Conservation (phyloP, 1,140 invertebrate genomes). For the Glossosoma conforme region DNA sequence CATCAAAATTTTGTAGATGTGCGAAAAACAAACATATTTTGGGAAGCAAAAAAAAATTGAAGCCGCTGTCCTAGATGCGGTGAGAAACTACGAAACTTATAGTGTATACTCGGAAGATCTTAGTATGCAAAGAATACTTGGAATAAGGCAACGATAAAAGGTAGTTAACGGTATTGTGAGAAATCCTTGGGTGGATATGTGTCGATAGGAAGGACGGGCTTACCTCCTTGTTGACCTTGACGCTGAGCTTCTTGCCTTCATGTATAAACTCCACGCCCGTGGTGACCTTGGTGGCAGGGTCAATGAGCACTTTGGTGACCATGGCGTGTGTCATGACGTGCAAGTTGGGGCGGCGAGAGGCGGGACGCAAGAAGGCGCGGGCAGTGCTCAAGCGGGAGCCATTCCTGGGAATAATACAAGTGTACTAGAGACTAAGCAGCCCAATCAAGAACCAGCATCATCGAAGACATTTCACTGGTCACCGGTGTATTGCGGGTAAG, state of each 20-base stretch:
- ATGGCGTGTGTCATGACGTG: constrained; percentile 74
- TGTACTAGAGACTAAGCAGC: no score
- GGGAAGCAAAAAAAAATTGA: no score
- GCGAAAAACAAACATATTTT: no score
- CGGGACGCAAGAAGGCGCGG: constrained; percentile 78
- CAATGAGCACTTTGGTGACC: constrained; percentile 55
- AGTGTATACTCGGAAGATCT: no score
- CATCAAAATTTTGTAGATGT: no score
- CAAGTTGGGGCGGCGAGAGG: constrained; percentile 65
- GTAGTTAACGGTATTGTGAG: neutral
- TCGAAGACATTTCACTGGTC: no score
- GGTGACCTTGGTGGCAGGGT: constrained; percentile 48
- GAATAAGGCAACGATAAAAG: neutral
- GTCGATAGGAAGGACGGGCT: constrained; percentile 81
- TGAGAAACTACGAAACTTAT: no score
- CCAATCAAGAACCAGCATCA: no score
- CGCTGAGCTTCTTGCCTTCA: constrained; percentile 62
- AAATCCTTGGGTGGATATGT: neutral
- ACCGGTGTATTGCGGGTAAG: no score
- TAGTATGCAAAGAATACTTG: neutral
- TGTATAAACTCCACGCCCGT: constrained; percentile 53
- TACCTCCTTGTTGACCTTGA: constrained; percentile 79
- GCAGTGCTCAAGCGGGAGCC: constrained; percentile 79
- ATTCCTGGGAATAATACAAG: constrained; percentile 56
- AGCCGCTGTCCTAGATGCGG: neutral